Evolutionary conservation across 2,113 vertebrate genomes (phyloP).

Genomic region (Psephotus haematonotus): DNA sequence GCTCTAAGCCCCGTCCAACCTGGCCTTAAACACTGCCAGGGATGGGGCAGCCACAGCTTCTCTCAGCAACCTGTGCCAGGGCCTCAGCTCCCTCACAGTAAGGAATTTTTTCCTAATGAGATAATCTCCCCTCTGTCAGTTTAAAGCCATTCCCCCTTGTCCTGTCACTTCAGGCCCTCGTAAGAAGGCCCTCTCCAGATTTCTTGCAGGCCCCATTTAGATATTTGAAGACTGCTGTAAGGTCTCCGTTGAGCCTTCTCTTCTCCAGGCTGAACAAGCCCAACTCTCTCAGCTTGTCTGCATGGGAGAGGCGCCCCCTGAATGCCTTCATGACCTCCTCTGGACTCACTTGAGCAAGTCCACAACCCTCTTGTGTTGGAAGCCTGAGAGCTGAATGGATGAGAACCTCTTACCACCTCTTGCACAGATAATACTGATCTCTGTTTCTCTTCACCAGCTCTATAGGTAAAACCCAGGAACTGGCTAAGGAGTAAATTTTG

Average conservation of each 20-base stretch:
- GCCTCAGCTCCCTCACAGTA: background rate
- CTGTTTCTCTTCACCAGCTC: background rate
- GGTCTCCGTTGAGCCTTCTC: background rate
- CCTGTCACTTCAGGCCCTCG: background rate
- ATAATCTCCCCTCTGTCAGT: background rate
- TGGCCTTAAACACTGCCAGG: background rate
- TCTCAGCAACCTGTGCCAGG: background rate
- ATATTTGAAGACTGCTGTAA: background rate
- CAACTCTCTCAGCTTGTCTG: background rate
- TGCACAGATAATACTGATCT: background rate
- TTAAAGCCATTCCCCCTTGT: background rate
- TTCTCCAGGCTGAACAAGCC: background rate
- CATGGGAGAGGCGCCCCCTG: background rate
- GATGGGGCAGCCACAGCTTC: background rate
- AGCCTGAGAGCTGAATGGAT: background rate
- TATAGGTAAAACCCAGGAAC: background rate
- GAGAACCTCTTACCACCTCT: background rate
- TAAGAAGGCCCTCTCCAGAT: background rate
- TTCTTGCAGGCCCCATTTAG: background rate
- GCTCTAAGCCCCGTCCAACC: background rate
- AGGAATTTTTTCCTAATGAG: background rate
- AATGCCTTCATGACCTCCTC: background rate
- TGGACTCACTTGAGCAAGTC: background rate
- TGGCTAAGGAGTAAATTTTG: background rate
- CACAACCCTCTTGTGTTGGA: background rate